Base-by-base conservation (phyloP, 2,113 vertebrate species). In the Tonatia bakeri region DNA sequence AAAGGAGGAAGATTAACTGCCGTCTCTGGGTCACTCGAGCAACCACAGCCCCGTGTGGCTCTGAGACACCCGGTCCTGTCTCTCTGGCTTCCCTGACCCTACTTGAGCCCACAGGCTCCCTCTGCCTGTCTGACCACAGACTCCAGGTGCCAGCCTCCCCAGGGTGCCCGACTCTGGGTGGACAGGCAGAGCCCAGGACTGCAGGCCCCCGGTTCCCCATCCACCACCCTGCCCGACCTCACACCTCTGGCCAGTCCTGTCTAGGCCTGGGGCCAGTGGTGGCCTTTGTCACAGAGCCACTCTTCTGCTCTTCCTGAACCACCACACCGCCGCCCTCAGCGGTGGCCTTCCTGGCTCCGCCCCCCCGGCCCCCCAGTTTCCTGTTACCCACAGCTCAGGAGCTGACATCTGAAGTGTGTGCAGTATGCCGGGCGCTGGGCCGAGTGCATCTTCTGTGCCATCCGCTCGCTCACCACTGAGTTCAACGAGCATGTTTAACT, bases 221-320 rank as follows among this genome's bases (percentile, higher is more conserved):
- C 0, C 24, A 26, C 19, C 12, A 31, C 24, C 22, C 50, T 5
- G 7, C 79, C 4, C 1, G 7, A 36, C 28, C 64, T 4, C 0
- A 4, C 1, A 8, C 40, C 31, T 2, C 28, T 15, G 6, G 28
- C 6, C 0, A 10, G 2, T 50, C 28, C 61, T 40, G 17, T 17
- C 36, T 33, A 45, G 16, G 13, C 16, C 33, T 5, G 0, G 43
- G 14, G 45, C 8, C 9, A 17, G 24, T 4, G 10, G 12, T 10
- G 20, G 20, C 64, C 36, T 3, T 19, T 0, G 33, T 15, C n/a
- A 14, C 38, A 26, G 38, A 40, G 64, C 45, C 9, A 0, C 24
- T 59, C 24, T 11, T 59, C 56, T 50, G 45, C 65, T 86, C 52
- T 64, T 64, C 33, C 3, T 81, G 26, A 52, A 19, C 4, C 1